Conservation (phyloP, 2,888 invertebrate species). For the Lysandra coridon region DNA sequence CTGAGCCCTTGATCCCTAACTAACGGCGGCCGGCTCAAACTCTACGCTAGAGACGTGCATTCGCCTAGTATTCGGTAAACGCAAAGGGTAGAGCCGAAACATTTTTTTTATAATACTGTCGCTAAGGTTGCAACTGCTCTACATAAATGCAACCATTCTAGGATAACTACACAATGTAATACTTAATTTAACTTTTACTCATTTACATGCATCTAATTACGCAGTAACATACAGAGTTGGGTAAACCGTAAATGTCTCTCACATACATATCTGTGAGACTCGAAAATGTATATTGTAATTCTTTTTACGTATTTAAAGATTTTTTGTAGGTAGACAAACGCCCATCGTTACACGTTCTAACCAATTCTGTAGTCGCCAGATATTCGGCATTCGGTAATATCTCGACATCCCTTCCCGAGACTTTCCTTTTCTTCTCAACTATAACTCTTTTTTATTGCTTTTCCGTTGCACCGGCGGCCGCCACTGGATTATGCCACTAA, state of each 20-base stretch:
- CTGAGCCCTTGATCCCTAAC: constrained; percentile 78
- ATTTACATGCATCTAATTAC: no score
- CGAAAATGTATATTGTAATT: no score
- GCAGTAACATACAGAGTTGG: no score
- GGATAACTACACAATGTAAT: no score
- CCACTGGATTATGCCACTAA: constrained; percentile 69
- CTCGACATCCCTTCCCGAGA: constrained; percentile 48
- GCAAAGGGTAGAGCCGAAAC: not conserved
- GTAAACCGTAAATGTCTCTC: no score
- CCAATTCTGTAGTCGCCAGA: not conserved
- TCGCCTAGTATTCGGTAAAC: not conserved
- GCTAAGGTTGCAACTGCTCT: not conserved
- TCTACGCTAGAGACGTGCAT: not conserved
- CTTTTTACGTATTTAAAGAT: no score
- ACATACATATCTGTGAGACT: no score
- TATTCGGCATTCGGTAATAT: not conserved
- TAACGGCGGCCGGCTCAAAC: constrained; percentile 64
- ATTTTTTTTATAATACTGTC: not conserved
- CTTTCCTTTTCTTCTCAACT: constrained; percentile 78
- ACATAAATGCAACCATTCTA: not conserved
- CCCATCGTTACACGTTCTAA: not conserved
- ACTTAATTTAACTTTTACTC: no score
- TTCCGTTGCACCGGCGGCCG: constrained; percentile 61
- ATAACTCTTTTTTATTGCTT: constrained; percentile 82
- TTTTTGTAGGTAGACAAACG: no score